Conservation (phyloP, 2,888 invertebrate genomes). For the Gisinianus flammeolus region DNA sequence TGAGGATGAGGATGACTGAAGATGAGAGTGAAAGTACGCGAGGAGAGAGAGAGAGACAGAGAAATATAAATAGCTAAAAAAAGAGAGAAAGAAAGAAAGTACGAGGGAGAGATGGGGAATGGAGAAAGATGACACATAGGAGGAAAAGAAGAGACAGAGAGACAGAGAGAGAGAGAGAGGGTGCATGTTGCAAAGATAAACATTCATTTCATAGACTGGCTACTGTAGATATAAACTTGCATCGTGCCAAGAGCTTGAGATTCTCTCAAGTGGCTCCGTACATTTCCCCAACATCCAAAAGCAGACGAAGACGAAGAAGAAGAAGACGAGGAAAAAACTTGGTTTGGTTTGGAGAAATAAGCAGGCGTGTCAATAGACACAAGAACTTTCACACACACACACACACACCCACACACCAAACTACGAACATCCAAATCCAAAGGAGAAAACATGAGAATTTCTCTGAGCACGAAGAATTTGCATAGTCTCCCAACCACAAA, state of each 20-base stretch:
- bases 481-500: not conserved
- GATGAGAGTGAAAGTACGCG: not conserved
- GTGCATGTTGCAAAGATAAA: constrained; percentile 30
- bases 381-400: constrained; percentile 4
- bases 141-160: not conserved
- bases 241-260: not conserved
- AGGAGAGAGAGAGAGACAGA: not conserved
- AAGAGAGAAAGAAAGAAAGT: not conserved
- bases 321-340: too few relatives aligned
- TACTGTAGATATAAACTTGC: constrained; percentile 8
- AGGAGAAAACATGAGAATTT: too few relatives aligned
- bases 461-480: not conserved
- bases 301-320: too few relatives aligned
- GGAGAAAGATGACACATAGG: constrained; percentile 13
- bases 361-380: constrained; percentile 17
- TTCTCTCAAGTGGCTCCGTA: constrained; percentile 6
- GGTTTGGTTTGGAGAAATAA: not conserved
- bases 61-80: not conserved
- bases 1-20: not conserved
- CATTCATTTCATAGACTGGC: constrained; percentile 17
- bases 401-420: constrained; percentile 1
- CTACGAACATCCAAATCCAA: too few relatives aligned
- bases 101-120: not conserved
- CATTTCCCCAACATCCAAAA: not conserved
- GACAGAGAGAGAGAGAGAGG: not conserved